phyloP scores from a whole-genome alignment of 2,113 vertebrate genomes.

The Vulpes vulpes region DNA sequence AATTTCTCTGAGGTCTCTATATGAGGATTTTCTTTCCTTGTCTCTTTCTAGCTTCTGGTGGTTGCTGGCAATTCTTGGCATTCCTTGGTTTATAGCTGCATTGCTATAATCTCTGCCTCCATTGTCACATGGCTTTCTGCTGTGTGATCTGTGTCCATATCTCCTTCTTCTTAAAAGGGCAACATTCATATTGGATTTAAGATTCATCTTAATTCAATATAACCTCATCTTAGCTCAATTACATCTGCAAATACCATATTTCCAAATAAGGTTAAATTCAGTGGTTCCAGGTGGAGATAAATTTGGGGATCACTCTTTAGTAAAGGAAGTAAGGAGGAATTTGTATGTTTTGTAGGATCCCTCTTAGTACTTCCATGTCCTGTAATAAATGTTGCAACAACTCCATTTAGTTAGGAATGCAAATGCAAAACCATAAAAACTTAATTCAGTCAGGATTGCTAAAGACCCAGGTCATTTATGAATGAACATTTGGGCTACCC shows the following conservation, averaged over 20 bases:
- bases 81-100: not conserved
- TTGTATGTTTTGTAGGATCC: not conserved
- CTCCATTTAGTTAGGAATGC: not conserved
- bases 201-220: too few species aligned
- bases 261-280: not conserved
- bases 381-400: not conserved
- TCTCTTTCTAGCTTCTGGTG: not conserved
- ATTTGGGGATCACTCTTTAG: not conserved
- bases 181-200: not conserved
- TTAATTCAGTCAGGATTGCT: not conserved
- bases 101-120: not conserved
- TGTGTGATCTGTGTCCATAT: not conserved
- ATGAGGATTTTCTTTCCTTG: not conserved
- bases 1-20: not conserved
- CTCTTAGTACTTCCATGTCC: not conserved
- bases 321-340: not conserved
- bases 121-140: not conserved
- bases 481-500: not conserved
- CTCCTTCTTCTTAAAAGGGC: too few species aligned
- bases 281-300: not conserved
- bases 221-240: not conserved
- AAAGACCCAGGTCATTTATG: not conserved
- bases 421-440: not conserved
- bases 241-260: not conserved
- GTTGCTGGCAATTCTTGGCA: not conserved